Evolutionary conservation across 2,797 vertebrate genomes (phyloP).

Genomic region (Sebastes taczanowskii): DNA sequence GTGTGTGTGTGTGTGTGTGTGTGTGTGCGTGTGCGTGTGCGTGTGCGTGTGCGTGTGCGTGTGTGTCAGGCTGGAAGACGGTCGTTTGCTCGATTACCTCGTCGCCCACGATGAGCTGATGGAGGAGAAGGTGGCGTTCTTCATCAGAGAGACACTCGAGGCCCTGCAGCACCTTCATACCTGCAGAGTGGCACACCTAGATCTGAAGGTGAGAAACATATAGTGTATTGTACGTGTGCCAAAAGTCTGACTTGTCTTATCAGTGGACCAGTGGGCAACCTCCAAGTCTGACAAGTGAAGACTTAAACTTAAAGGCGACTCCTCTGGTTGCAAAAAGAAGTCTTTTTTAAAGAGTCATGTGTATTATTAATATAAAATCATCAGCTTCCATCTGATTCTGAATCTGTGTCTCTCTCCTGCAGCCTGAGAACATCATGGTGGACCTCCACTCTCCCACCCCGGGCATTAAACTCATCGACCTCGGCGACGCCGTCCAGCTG

Average conservation of each 20-base stretch:
- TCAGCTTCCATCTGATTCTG: neutral
- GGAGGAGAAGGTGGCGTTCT: constrained; percentile 97
- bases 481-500: constrained; percentile 94
- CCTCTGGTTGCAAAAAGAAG: no score
- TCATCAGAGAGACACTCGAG: constrained; percentile 92
- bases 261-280: neutral
- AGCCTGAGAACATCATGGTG: constrained; percentile 98
- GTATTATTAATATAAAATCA: neutral
- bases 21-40: no score
- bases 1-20: neutral
- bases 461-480: constrained; percentile 92
- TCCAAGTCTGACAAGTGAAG: no score
- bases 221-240: no score
- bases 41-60: neutral
- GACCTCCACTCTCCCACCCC: constrained; percentile 90
- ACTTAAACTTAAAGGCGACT: no score
- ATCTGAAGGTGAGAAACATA: constrained; percentile 89
- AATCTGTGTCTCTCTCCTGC: constrained; percentile 3
- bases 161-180: constrained; percentile 96
- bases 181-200: constrained; percentile 94
- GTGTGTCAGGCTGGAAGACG: constrained; percentile 89
- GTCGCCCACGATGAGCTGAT: constrained; percentile 95
- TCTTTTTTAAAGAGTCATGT: neutral
- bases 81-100: constrained; percentile 93
- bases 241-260: neutral